Conservation (phyloP, 2,888 invertebrate species). For the Brenthis ino region DNA sequence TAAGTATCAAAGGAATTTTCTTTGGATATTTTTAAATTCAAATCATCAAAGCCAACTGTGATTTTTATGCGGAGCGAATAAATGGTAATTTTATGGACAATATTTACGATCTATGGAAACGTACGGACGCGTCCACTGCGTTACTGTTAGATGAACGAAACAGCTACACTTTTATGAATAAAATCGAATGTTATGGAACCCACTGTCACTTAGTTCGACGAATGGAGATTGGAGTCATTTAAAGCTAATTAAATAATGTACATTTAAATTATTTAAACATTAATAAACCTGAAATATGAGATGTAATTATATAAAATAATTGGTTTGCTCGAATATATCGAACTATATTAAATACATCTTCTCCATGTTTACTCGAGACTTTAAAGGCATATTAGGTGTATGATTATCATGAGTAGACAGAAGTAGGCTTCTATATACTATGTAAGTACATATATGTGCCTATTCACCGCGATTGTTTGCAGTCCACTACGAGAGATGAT, state of each 20-base stretch:
- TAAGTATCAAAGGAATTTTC: too few relatives aligned
- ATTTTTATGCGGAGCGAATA: conserved; percentile 20
- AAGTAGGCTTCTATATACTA: too few relatives aligned
- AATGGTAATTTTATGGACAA: conserved; percentile 21
- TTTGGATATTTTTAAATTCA: background rate
- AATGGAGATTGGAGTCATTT: background rate
- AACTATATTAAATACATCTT: too few relatives aligned
- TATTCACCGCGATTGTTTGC: background rate
- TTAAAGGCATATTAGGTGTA: too few relatives aligned
- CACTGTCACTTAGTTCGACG: background rate
- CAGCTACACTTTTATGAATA: background rate
- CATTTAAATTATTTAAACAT: too few relatives aligned
- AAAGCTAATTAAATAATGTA: too few relatives aligned
- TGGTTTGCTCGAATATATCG: too few relatives aligned
- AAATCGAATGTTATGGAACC: background rate
- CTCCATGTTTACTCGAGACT: too few relatives aligned
- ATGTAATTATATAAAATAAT: too few relatives aligned
- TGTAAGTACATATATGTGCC: background rate
- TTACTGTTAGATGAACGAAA: conserved; percentile 5
- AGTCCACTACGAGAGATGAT: conserved; percentile 14
- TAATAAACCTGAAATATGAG: too few relatives aligned
- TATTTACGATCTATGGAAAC: conserved; percentile 23
- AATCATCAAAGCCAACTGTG: background rate
- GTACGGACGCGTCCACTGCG: conserved; percentile 7
- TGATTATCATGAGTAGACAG: too few relatives aligned